These are phyloP conservation scores for Spisula solida DNA, from an alignment of 2,888 invertebrate genomes.

Conservation along the genomic window DNA sequence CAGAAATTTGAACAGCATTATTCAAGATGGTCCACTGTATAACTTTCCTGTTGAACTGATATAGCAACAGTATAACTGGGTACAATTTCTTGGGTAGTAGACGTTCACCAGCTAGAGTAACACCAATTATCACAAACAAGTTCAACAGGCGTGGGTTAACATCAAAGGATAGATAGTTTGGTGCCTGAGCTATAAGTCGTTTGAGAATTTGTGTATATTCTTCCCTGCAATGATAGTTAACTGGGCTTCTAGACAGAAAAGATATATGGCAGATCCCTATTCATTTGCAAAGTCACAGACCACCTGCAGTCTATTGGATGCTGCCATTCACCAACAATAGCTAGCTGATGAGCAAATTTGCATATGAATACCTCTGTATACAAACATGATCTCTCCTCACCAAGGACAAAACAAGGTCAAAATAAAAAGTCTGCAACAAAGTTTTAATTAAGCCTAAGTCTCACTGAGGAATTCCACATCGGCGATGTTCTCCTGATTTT, in stretches of 20 bases:
- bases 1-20: background rate
- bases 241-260: background rate
- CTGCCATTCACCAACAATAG: too few relatives aligned
- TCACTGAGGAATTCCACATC: too few relatives aligned
- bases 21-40: constrained; percentile 13
- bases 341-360: too few relatives aligned
- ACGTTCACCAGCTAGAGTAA: background rate
- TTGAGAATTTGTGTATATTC: background rate
- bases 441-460: too few relatives aligned
- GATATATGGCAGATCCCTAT: background rate
- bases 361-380: too few relatives aligned
- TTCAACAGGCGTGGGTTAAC: constrained; percentile 19
- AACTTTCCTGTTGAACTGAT: background rate
- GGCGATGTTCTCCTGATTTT: too few relatives aligned
- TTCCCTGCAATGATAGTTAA: background rate
- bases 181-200: background rate
- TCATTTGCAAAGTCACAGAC: background rate
- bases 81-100: background rate
- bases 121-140: background rate
- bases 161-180: background rate
- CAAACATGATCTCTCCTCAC: too few relatives aligned
- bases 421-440: too few relatives aligned
- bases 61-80: background rate
- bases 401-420: too few relatives aligned
- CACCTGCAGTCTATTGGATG: too few relatives aligned